phyloP scores from a whole-genome alignment of 2,797 vertebrate species.

The Tapera naevia region DNA sequence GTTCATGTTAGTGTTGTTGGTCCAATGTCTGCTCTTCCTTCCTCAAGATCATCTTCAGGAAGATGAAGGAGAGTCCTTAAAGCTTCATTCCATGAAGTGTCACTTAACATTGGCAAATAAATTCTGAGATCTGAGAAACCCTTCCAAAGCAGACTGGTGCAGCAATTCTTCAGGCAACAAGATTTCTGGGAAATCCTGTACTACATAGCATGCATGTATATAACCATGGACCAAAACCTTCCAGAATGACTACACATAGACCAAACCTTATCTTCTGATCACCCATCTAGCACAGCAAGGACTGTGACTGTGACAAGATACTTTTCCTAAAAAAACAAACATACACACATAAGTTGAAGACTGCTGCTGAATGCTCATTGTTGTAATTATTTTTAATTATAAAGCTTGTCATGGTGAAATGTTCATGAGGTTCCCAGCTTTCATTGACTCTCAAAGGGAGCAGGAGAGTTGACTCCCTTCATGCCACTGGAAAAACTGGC shows the following conservation, averaged over 20 bases:
- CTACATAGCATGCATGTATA: accelerated
- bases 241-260: not conserved
- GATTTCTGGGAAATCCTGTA: not conserved
- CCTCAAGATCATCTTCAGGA: not conserved
- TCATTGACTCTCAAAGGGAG: not conserved
- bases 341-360: not conserved
- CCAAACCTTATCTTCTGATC: not conserved
- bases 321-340: not conserved
- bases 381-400: slow-evolving; percentile 8
- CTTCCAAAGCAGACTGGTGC: not conserved
- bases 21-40: accelerated
- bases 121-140: not conserved
- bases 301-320: not conserved
- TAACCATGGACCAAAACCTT: not conserved
- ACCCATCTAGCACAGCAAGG: not conserved
- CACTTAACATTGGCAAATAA: not conserved
- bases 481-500: not conserved
- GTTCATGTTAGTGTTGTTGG: not conserved
- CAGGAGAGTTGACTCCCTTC: not conserved
- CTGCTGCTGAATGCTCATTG: not conserved
- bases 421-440: not conserved
- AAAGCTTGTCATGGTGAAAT: not conserved
- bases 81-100: not conserved
- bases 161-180: not conserved
- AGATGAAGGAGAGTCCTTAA: not conserved